Conservation (phyloP, 2,888 invertebrate genomes). For the Drosophila austrosaltans region DNA sequence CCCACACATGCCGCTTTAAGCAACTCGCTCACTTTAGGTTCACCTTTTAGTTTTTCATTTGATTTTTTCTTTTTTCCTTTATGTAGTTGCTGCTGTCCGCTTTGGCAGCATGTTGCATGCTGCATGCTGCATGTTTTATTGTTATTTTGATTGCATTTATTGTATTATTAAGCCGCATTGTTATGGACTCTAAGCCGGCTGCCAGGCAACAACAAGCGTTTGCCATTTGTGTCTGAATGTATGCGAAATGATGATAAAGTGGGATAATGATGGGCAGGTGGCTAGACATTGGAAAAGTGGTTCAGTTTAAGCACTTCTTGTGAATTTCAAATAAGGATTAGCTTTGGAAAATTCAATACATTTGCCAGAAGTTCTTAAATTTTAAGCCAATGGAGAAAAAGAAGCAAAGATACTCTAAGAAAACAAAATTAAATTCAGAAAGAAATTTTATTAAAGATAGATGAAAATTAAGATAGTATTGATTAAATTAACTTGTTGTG, state of each 20-base stretch:
- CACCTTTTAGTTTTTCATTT: constrained; percentile 48
- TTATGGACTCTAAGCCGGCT: constrained; percentile 58
- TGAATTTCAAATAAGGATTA: not conserved
- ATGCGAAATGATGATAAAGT: constrained; percentile 13
- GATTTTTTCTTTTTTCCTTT: constrained; percentile 28
- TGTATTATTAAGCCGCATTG: constrained; percentile 80
- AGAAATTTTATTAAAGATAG: no score
- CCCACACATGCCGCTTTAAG: constrained; percentile 57
- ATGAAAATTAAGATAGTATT: no score
- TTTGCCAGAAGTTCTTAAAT: not conserved
- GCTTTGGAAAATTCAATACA: not conserved
- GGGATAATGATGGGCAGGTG: constrained; percentile 10
- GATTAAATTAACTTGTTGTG: no score
- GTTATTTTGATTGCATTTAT: constrained; percentile 81
- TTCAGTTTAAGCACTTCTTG: not conserved
- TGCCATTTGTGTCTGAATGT: constrained; percentile 24
- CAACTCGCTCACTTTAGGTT: constrained; percentile 50
- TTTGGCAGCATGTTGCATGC: constrained; percentile 64
- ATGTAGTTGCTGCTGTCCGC: constrained; percentile 39
- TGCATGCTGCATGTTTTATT: constrained; percentile 81
- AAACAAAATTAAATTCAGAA: no score
- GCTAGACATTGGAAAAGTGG: constrained; percentile 5
- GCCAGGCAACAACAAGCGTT: constrained; percentile 53
- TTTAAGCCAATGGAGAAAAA: not conserved
- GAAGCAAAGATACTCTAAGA: not conserved